Percentiles rank a stretch among this genome's conserved stretches.
These are phyloP conservation scores for Lomographa bimaculata DNA, from an alignment of 2,888 invertebrate species.

Conservation along the genomic window DNA sequence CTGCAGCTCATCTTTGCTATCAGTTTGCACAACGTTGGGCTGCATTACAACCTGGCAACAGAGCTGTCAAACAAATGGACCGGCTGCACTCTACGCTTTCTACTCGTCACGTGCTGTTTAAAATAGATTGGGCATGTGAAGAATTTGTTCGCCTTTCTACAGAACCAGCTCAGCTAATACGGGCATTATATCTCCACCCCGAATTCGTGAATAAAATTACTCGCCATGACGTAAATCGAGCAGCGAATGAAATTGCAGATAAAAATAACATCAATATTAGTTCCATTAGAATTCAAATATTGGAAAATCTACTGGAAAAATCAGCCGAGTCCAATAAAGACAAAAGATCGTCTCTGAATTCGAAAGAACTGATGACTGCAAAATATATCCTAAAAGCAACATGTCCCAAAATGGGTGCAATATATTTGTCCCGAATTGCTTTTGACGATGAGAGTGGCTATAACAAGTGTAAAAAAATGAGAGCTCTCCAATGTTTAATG, in stretches of 20 bases:
- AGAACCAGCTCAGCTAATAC: slow-evolving; percentile 75
- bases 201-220: slow-evolving; percentile 68
- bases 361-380: slow-evolving; percentile 67
- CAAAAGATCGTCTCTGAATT: slow-evolving; percentile 54
- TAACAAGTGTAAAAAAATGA: slow-evolving; percentile 73
- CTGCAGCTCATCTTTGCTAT: slow-evolving; percentile 76
- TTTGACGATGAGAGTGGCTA: slow-evolving; percentile 74
- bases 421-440: slow-evolving; percentile 75
- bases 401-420: slow-evolving; percentile 78
- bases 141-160: slow-evolving; percentile 69
- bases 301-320: slow-evolving; percentile 73
- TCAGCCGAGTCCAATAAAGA: slow-evolving; percentile 48
- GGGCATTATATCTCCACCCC: slow-evolving; percentile 71
- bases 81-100: slow-evolving; percentile 71
- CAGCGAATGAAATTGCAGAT: slow-evolving; percentile 78
- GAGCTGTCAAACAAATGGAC: slow-evolving; percentile 78
- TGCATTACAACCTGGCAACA: slow-evolving; percentile 71
- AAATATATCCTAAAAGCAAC: slow-evolving; percentile 79
- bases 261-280: slow-evolving; percentile 76
- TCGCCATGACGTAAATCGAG: slow-evolving; percentile 70
- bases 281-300: slow-evolving; percentile 72
- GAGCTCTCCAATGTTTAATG: slow-evolving; percentile 76
- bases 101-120: slow-evolving; percentile 73
- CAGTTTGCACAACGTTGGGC: slow-evolving; percentile 80
- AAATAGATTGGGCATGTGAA: slow-evolving; percentile 76